These are phyloP conservation scores for Dinomys branickii DNA, from an alignment of 2,113 vertebrate genomes.

Conservation along the genomic window DNA sequence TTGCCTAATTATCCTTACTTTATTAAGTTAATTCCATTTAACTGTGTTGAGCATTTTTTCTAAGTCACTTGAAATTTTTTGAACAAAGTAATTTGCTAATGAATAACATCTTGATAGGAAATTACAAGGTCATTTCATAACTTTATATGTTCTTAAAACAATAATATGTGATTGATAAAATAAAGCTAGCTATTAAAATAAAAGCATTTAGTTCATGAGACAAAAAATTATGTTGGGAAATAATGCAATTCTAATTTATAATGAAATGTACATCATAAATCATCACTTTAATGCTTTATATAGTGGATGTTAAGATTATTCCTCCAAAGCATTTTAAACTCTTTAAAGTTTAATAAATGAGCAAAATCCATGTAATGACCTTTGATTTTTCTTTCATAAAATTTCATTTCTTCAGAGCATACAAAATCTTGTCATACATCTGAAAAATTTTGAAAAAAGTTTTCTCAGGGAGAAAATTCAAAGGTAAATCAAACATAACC, in stretches of 20 bases:
- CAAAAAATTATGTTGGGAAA: not conserved
- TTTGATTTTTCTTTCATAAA: constrained; percentile 50
- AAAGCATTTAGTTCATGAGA: not conserved
- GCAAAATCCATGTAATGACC: not conserved
- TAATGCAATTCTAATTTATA: not conserved
- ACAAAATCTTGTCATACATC: not conserved
- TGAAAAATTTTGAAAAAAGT: not conserved
- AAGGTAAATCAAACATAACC: not conserved
- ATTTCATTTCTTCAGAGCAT: constrained; percentile 27
- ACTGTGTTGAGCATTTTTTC: not conserved
- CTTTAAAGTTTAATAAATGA: constrained; percentile 14
- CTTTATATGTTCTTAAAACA: not conserved
- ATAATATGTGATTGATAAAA: not conserved
- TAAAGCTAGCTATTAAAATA: not conserved
- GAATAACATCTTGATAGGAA: not conserved
- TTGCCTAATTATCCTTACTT: not conserved
- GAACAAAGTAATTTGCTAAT: constrained; percentile 25
- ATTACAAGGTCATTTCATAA: not conserved
- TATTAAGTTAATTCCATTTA: not conserved
- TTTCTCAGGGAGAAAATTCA: constrained; percentile 51
- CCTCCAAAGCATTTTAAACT: not conserved
- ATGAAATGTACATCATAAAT: not conserved
- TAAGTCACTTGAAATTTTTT: not conserved
- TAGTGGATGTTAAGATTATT: not conserved
- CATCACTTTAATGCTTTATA: not conserved